Conservation (phyloP, 35 echinoderm and acorn worm species). For the Lytechinus variegatus region DNA sequence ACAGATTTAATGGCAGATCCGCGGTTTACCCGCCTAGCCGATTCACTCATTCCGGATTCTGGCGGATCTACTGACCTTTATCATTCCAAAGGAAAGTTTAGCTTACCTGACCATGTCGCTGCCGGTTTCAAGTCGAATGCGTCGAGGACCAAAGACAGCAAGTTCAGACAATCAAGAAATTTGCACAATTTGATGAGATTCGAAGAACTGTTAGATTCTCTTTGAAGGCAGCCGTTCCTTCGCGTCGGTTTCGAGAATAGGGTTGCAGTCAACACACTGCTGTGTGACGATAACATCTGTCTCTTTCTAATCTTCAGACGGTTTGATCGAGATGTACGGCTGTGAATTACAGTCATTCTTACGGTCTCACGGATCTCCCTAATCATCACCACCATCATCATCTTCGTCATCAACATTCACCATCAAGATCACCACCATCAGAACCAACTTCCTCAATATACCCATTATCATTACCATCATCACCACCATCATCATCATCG, state of each 20-base stretch:
- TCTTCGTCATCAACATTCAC: no score
- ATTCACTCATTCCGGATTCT: constrained; percentile 39
- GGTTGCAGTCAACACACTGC: no score
- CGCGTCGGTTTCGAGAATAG: background rate
- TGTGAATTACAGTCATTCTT: no score
- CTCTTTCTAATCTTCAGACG: no score
- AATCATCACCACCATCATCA: no score
- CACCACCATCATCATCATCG: no score
- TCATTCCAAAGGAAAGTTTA: constrained; percentile 26
- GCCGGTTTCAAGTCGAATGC: constrained; percentile 5
- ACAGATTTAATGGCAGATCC: constrained; percentile 9
- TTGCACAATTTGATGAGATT: constrained; percentile 37
- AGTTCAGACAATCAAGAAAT: constrained; percentile 45
- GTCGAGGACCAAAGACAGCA: background rate
- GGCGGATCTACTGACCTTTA: constrained; percentile 4
- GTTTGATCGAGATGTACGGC: no score
- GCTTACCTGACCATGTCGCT: constrained; percentile 21
- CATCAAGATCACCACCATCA: no score
- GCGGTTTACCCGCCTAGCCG: constrained; percentile 15
- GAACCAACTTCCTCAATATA: no score
- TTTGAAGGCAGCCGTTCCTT: background rate
- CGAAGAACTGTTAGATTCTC: constrained; percentile 42
- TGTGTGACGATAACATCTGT: no score
- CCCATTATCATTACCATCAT: no score
- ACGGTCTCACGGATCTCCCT: no score